Percentiles rank a stretch among this genome's conserved stretches.
phyloP scores from a whole-genome alignment of 2,888 invertebrate genomes.

The Drosophila basisetae region DNA sequence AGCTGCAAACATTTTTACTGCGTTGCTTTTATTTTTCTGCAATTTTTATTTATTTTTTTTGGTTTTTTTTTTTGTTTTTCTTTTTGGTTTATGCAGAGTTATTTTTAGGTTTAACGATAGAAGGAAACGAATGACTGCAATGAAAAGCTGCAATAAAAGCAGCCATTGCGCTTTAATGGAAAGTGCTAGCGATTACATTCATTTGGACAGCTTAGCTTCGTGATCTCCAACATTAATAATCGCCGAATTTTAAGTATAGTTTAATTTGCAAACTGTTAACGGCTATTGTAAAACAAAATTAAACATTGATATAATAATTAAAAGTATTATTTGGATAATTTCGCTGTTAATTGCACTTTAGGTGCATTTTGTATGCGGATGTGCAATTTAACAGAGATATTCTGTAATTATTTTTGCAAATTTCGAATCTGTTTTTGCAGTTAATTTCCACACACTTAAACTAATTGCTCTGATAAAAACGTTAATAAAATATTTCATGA shows the following conservation, averaged over 20 bases:
- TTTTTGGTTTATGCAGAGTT: conserved; percentile 23
- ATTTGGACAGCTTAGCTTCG: conserved; percentile 33
- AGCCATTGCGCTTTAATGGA: conserved; percentile 29
- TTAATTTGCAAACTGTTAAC: conserved; percentile 7
- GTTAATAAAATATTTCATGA: neutral
- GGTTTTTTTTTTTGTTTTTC: neutral
- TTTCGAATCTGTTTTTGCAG: neutral
- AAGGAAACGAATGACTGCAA: conserved; percentile 77
- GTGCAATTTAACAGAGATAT: neutral
- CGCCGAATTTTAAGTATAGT: conserved; percentile 18
- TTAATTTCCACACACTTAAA: neutral
- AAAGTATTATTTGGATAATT: neutral
- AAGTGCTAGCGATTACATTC: conserved; percentile 34
- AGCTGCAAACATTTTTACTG: conserved; percentile 43
- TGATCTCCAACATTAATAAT: conserved; percentile 29
- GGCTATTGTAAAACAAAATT: neutral
- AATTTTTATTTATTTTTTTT: conserved; percentile 20
- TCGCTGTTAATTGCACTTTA: neutral
- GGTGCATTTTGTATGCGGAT: neutral
- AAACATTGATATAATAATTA: neutral
- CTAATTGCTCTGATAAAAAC: neutral
- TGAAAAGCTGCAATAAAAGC: conserved; percentile 50
- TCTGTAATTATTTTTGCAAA: neutral
- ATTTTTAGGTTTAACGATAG: conserved; percentile 67
- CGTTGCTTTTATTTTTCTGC: conserved; percentile 26